Conservation (phyloP, 2,888 invertebrate species). For the Muscina levida region DNA sequence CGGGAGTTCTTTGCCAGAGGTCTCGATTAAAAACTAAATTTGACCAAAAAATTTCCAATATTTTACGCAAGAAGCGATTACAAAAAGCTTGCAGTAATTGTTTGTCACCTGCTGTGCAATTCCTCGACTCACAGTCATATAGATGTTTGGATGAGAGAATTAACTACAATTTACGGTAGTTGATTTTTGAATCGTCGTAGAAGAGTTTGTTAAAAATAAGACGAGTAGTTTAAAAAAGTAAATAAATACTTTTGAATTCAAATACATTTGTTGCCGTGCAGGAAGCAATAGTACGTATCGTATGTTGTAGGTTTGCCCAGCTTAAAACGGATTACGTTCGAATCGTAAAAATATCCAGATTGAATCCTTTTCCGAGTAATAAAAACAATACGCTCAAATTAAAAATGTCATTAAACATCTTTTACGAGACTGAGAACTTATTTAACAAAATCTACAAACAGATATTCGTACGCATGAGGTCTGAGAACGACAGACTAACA, state of each 20-base stretch:
- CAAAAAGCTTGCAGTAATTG: constrained; percentile 5
- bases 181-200: no score
- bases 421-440: constrained; percentile 40
- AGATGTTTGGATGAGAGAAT: no score
- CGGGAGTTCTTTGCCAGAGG: background rate
- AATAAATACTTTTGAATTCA: no score
- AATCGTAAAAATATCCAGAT: constrained; percentile 51
- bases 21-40: constrained; percentile 7
- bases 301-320: no score
- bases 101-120: background rate
- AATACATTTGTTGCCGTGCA: no score
- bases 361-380: constrained; percentile 53
- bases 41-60: constrained; percentile 3
- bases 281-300: no score
- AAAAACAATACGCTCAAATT: constrained; percentile 25
- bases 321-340: background rate
- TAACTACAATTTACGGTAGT: no score
- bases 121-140: background rate
- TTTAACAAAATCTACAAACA: constrained; percentile 30
- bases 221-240: no score
- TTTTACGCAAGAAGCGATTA: constrained; percentile 6
- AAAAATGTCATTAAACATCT: constrained; percentile 53
- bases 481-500: background rate
- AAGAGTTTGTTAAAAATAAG: no score
- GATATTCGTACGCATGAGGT: background rate